Evolutionary conservation across 1,140 invertebrate species (phyloP).

Genomic region (Zaprionus ornatus): DNA sequence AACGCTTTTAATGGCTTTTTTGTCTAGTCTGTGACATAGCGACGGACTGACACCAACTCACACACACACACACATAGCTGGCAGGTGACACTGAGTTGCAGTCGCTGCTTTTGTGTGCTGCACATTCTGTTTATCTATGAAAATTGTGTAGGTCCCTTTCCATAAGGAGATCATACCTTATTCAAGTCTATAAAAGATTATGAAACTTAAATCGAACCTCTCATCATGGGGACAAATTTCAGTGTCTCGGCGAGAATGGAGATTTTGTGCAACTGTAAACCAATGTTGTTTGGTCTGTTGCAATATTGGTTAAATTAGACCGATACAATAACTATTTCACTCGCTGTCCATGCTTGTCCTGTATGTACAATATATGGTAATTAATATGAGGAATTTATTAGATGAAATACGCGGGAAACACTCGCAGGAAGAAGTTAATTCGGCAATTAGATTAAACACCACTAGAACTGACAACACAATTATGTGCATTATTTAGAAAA

Average conservation of each 20-base stretch:
- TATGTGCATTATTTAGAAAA: neutral
- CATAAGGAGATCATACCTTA: neutral
- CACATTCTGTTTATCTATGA: neutral
- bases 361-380: neutral
- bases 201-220: conserved; percentile 11
- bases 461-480: neutral
- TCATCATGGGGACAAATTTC: conserved; percentile 35
- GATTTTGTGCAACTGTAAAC: neutral
- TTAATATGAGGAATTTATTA: neutral
- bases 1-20: conserved; percentile 70
- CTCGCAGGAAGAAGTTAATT: too few species aligned
- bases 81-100: neutral
- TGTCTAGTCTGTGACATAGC: conserved; percentile 51
- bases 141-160: conserved; percentile 2
- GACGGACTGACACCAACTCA: neutral
- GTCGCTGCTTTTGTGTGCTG: neutral
- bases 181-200: neutral
- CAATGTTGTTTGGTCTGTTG: conserved; percentile 16
- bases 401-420: too few species aligned
- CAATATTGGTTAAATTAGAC: conserved; percentile 22
- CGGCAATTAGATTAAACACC: neutral
- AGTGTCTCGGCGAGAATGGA: conserved; percentile 2
- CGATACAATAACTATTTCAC: conserved; percentile 33
- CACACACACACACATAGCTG: neutral
- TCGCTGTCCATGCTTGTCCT: conserved; percentile 26